phyloP scores from a whole-genome alignment of 2,113 vertebrate genomes.

The Ptilonorhynchus violaceus region DNA sequence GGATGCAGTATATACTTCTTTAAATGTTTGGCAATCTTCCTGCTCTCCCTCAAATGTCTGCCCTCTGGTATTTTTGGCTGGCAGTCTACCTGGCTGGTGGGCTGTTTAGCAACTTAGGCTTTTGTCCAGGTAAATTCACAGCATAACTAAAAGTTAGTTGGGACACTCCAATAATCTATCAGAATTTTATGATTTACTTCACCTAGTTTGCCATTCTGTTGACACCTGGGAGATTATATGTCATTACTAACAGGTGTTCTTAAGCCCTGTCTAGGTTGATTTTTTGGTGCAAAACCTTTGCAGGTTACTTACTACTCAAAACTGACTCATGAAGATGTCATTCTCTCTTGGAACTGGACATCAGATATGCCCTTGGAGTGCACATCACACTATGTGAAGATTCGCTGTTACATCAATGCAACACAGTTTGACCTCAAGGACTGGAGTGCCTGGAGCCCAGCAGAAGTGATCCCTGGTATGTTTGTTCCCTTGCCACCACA shows the following conservation, averaged over 20 bases:
- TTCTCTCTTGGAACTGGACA: conserved; percentile 74
- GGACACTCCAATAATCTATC: neutral
- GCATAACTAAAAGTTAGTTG: neutral
- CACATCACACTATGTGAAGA: conserved; percentile 59
- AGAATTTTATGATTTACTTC: neutral
- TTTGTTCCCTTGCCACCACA: neutral
- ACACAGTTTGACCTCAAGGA: conserved; percentile 60
- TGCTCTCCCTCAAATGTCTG: neutral
- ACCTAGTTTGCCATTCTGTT: neutral
- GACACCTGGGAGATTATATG: neutral
- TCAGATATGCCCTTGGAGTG: conserved; percentile 77
- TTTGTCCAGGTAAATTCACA: neutral
- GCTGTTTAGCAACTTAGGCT: neutral
- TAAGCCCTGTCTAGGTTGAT: neutral
- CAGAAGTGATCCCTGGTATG: conserved; percentile 67
- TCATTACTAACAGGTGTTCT: neutral
- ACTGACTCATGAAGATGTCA: conserved; percentile 13
- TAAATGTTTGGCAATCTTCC: neutral
- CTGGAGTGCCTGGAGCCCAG: conserved; percentile 75
- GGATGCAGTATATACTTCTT: neutral
- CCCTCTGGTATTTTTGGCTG: neutral
- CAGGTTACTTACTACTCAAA: conserved; percentile 60
- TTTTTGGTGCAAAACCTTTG: neutral
- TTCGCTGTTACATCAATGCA: conserved; percentile 62
- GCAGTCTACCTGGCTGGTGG: neutral